Percentiles rank a stretch among this genome's conserved stretches.
Evolutionary conservation across 2,888 invertebrate species (phyloP).

Genomic region (Rotaria socialis): DNA sequence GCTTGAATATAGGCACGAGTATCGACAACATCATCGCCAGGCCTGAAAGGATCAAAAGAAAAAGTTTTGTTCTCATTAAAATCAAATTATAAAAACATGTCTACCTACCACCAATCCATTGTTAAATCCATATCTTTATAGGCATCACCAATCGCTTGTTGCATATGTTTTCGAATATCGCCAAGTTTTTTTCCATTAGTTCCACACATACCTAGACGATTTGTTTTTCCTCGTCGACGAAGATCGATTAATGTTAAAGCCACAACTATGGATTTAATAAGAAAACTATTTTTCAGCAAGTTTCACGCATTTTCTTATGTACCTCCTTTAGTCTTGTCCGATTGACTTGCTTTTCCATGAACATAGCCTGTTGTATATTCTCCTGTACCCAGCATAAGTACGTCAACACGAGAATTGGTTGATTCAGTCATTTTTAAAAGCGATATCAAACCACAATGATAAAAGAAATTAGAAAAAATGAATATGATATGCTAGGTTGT

Average conservation of each 20-base stretch:
- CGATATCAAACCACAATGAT: too few species aligned
- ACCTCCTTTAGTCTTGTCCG: constrained; percentile 33
- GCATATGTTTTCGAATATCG: constrained; percentile 23
- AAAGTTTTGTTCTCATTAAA: background rate
- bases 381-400: constrained; percentile 16
- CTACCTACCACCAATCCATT: constrained; percentile 1
- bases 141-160: constrained; percentile 17
- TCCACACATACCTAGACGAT: constrained; percentile 10
- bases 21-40: background rate
- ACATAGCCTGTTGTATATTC: constrained; percentile 34
- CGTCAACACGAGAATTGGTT: background rate
- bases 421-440: background rate
- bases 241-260: constrained; percentile 19
- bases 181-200: constrained; percentile 10
- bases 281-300: background rate
- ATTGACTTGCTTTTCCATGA: constrained; percentile 1
- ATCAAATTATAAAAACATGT: background rate
- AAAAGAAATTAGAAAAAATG: background rate
- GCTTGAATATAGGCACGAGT: constrained; percentile 28
- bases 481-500: background rate
- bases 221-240: background rate
- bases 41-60: background rate
- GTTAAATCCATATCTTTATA: constrained; percentile 26
- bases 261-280: background rate
- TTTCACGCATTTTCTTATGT: background rate